These are phyloP conservation scores for Ptycholaimellus sp. DNA, from an alignment of 2,888 invertebrate species.

Conservation along the genomic window DNA sequence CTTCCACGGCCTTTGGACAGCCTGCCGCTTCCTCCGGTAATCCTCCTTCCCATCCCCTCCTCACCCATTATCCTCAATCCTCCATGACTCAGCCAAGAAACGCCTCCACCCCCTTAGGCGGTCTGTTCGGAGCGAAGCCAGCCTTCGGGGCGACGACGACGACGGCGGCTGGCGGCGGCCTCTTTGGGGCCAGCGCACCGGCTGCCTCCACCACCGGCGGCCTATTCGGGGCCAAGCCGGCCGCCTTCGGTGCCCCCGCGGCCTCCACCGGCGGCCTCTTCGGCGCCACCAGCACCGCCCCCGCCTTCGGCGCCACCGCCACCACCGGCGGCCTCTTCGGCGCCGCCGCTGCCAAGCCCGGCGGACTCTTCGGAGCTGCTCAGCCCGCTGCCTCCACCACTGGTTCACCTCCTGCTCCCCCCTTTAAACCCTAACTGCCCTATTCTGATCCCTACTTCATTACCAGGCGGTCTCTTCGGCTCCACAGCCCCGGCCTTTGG, in stretches of 20 bases:
- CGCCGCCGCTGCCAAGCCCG: constrained; percentile 8
- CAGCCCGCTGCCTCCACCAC: constrained; percentile 4
- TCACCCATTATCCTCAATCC: too few species aligned
- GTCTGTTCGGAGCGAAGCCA: too few species aligned
- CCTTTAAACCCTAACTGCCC: too few species aligned
- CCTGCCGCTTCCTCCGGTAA: too few species aligned
- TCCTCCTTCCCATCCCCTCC: too few species aligned
- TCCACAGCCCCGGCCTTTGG: constrained; percentile 2
- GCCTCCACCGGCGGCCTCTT: constrained; percentile 20
- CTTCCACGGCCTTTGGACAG: constrained; percentile 8
- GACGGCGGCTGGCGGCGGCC: too few species aligned
- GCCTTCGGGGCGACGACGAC: too few species aligned
- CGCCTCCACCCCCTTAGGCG: too few species aligned
- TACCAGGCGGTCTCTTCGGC: constrained; percentile 5
- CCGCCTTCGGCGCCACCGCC: constrained; percentile 5
- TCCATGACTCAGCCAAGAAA: too few species aligned
- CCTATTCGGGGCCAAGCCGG: constrained; percentile 10
- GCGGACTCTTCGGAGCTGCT: constrained; percentile 8
- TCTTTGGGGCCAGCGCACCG: too few species aligned
- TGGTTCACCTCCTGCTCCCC: too few species aligned
- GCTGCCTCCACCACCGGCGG: constrained; percentile 9
- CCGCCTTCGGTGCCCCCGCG: constrained; percentile 7
- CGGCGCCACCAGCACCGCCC: constrained; percentile 21
- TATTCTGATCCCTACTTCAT: too few species aligned
- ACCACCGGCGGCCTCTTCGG: constrained; percentile 10